These are phyloP conservation scores for Oryzias celebensis DNA, from an alignment of 2,113 vertebrate genomes.

Conservation along the genomic window DNA sequence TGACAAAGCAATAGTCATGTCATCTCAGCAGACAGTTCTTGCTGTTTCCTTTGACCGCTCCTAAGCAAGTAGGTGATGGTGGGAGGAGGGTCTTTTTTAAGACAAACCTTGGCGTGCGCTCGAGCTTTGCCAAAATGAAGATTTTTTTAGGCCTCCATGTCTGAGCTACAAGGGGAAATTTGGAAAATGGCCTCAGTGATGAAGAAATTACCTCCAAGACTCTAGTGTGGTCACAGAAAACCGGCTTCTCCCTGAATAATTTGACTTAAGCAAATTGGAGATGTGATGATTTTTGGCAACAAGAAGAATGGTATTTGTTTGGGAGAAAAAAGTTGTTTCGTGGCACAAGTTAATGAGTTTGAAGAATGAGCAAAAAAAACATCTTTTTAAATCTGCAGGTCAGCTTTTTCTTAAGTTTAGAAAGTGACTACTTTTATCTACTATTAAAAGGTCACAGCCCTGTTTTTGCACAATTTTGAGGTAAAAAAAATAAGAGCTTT, in stretches of 20 bases:
- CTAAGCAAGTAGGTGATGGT: slow-evolving; percentile 8
- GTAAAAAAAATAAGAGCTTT: too few species aligned
- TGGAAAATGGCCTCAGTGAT: slow-evolving; percentile 48
- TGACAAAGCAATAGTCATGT: slow-evolving; percentile 24
- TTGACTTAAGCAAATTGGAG: slow-evolving; percentile 12
- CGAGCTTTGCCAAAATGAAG: slow-evolving; percentile 51
- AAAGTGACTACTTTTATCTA: too few species aligned
- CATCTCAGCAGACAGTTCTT: slow-evolving; percentile 29
- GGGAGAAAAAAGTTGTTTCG: too few species aligned
- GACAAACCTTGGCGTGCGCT: slow-evolving; percentile 31
- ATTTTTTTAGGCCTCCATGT: slow-evolving; percentile 32
- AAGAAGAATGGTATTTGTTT: background rate
- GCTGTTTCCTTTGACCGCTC: slow-evolving; percentile 29
- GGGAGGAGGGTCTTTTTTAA: slow-evolving; percentile 28
- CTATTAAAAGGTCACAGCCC: too few species aligned
- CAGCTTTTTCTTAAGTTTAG: too few species aligned
- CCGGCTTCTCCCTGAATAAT: slow-evolving; percentile 52
- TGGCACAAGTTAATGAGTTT: too few species aligned
- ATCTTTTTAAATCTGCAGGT: too few species aligned
- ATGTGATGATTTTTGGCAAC: background rate
- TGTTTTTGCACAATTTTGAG: too few species aligned
- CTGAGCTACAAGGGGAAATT: slow-evolving; percentile 11
- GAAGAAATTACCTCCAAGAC: slow-evolving; percentile 57
- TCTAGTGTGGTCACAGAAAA: slow-evolving; percentile 43
- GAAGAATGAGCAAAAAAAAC: too few species aligned